phyloP scores from a whole-genome alignment of 2,797 vertebrate genomes.

The Sylvilagus floridanus region DNA sequence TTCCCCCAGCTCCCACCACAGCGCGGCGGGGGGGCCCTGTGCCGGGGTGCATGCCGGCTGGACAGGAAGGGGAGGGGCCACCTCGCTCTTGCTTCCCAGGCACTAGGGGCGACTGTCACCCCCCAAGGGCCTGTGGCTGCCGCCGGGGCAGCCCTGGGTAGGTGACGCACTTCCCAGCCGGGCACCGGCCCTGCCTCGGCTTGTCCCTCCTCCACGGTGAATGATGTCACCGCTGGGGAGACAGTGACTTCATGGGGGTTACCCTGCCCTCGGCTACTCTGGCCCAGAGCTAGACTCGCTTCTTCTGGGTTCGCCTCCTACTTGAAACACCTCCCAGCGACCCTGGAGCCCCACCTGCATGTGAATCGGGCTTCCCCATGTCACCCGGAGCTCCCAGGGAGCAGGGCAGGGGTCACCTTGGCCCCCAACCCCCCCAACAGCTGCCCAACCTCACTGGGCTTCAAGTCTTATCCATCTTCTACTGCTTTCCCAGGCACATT shows the following conservation, averaged over 20 bases:
- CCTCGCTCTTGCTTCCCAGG: neutral
- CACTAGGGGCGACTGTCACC: accelerated
- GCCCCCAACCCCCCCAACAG: too few relatives aligned
- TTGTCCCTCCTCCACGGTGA: neutral
- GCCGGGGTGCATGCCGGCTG: too few relatives aligned
- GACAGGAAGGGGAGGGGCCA: too few relatives aligned
- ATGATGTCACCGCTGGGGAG: conserved; percentile 45
- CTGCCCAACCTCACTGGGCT: neutral
- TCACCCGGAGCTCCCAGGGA: accelerated
- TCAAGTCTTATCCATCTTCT: neutral
- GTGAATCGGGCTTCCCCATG: accelerated
- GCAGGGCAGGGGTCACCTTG: neutral
- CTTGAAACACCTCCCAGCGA: neutral
- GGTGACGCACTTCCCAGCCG: neutral
- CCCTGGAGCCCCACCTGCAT: neutral
- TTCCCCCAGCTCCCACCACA: neutral
- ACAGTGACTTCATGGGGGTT: conserved; percentile 67
- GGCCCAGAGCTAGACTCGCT: neutral
- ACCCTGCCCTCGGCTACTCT: neutral
- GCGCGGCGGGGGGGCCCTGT: too few relatives aligned
- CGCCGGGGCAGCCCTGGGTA: neutral
- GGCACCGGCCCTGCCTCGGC: conserved; percentile 8
- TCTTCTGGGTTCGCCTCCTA: neutral
- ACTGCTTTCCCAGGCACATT: too few relatives aligned
- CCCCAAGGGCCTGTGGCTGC: neutral